phyloP scores from a whole-genome alignment of 2,888 invertebrate genomes.

The Oegoconia quadripuncta region DNA sequence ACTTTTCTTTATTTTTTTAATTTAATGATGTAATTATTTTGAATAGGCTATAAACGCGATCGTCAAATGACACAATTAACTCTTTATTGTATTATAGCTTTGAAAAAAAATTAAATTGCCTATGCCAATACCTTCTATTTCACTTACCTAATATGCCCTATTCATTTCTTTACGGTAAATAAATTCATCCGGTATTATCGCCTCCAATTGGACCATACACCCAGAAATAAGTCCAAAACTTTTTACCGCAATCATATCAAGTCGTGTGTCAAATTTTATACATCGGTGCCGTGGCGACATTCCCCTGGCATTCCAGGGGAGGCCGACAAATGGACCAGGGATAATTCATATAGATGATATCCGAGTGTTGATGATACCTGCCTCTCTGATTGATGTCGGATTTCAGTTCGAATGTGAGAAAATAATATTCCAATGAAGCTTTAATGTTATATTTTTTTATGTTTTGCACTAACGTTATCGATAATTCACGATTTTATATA shows the following conservation, averaged over 20 bases:
- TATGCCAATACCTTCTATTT: too few relatives aligned
- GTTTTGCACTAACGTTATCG: too few relatives aligned
- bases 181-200: background rate
- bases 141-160: too few relatives aligned
- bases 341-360: constrained; percentile 59
- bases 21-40: too few relatives aligned
- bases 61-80: too few relatives aligned
- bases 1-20: too few relatives aligned
- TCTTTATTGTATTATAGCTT: too few relatives aligned
- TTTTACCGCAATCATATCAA: constrained; percentile 49
- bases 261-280: constrained; percentile 62
- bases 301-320: constrained; percentile 39
- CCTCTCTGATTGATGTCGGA: constrained; percentile 30
- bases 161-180: too few relatives aligned
- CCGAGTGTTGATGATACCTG: constrained; percentile 23
- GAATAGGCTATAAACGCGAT: too few relatives aligned
- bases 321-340: constrained; percentile 45
- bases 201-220: constrained; percentile 23
- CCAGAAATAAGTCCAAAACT: constrained; percentile 43
- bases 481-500: too few relatives aligned
- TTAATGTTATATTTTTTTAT: too few relatives aligned
- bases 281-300: constrained; percentile 35
- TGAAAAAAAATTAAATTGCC: too few relatives aligned
- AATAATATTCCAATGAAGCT: background rate
- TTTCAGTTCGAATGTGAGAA: background rate